A percentile compares a stretch with the other conserved stretches of the same genome.
phyloP scores from a whole-genome alignment of 1,140 invertebrate genomes.

The Cherax destructor region DNA sequence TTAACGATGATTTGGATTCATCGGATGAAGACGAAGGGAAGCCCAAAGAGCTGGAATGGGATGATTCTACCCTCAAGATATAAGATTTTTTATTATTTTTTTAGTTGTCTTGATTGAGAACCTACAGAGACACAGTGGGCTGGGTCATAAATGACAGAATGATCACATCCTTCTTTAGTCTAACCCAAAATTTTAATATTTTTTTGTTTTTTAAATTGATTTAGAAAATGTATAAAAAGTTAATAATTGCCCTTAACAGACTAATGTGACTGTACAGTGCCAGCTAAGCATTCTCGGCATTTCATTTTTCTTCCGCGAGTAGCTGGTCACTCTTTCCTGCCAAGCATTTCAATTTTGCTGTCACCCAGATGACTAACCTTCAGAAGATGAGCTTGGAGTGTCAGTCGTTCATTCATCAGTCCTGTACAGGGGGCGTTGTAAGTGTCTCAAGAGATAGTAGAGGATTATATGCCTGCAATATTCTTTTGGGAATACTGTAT shows the following conservation, averaged over 20 bases:
- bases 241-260: slow-evolving; percentile 6
- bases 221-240: not conserved
- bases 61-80: slow-evolving; percentile 80
- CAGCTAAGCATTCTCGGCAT: slow-evolving; percentile 16
- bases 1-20: slow-evolving; percentile 77
- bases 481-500: not conserved
- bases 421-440: slow-evolving; percentile 29
- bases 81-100: slow-evolving; percentile 73
- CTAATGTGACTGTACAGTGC: slow-evolving; percentile 7
- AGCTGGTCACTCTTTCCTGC: slow-evolving; percentile 14
- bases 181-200: not conserved
- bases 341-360: not conserved
- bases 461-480: not conserved
- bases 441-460: slow-evolving; percentile 28
- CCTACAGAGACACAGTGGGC: slow-evolving; percentile 19
- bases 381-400: slow-evolving; percentile 16
- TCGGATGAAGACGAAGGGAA: slow-evolving; percentile 78
- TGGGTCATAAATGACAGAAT: slow-evolving; percentile 19
- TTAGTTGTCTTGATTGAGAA: slow-evolving; percentile 5
- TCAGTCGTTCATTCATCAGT: slow-evolving; percentile 27
- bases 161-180: slow-evolving; percentile 7
- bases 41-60: slow-evolving; percentile 80
- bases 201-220: not conserved
- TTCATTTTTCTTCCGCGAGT: slow-evolving; percentile 8
- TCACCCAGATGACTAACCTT: slow-evolving; percentile 22